Conservation (phyloP, 2,888 invertebrate species). For the Antheraea yamamai region DNA sequence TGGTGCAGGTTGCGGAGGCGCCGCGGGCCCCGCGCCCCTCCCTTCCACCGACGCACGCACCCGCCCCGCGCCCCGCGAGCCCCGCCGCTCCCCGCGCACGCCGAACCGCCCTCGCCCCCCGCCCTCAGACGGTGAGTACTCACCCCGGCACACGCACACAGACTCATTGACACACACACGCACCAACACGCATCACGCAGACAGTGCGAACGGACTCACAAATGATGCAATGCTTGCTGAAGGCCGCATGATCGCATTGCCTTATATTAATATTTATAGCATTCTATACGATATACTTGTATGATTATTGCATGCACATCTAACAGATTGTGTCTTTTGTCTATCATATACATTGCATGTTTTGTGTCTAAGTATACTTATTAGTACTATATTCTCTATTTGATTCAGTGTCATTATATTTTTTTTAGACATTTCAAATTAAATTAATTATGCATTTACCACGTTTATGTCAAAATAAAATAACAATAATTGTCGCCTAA, state of each 20-base stretch:
- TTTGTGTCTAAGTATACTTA: constrained; percentile 47
- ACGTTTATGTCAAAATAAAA: not conserved
- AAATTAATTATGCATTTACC: not conserved
- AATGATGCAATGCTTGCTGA: constrained; percentile 67
- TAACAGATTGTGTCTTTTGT: constrained; percentile 32
- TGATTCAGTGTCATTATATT: not conserved
- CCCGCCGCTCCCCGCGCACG: constrained; percentile 71
- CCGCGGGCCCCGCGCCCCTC: constrained; percentile 80
- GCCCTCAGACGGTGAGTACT: constrained; percentile 71
- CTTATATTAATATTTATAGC: constrained; percentile 48
- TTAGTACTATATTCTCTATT: constrained; percentile 8
- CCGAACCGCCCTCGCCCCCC: constrained; percentile 76
- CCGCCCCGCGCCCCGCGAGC: constrained; percentile 68
- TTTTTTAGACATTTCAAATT: too few species aligned
- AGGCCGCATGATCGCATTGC: constrained; percentile 51
- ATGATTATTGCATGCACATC: constrained; percentile 38
- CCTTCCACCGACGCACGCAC: constrained; percentile 80
- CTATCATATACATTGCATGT: constrained; percentile 57
- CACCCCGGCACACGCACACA: constrained; percentile 38
- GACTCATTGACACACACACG: constrained; percentile 48
- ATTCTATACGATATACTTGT: constrained; percentile 52
- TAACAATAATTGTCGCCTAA: not conserved
- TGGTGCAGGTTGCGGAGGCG: constrained; percentile 76
- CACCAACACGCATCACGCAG: constrained; percentile 19
- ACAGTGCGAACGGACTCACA: constrained; percentile 50